phyloP scores from a whole-genome alignment of 2,888 invertebrate species.

The Aphrophora alni region DNA sequence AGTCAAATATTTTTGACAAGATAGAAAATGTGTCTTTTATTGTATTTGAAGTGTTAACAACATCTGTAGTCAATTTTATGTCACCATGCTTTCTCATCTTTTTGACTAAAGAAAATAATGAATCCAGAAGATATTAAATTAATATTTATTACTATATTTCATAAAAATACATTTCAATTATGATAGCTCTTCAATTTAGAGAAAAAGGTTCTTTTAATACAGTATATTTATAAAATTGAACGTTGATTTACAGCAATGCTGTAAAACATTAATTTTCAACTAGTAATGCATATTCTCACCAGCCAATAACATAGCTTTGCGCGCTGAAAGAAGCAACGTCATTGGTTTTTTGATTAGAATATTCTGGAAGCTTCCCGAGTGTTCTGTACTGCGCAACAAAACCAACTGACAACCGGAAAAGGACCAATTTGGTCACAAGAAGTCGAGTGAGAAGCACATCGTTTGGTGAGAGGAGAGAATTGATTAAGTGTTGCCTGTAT shows the following conservation, averaged over 20 bases:
- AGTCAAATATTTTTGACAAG: no score
- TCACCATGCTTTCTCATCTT: not conserved
- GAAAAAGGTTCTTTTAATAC: not conserved
- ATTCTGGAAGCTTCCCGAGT: not conserved
- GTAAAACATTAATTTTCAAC: no score
- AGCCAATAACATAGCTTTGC: not conserved
- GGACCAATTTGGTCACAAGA: not conserved
- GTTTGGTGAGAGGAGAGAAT: not conserved
- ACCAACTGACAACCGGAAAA: slow-evolving; percentile 2
- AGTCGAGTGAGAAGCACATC: not conserved
- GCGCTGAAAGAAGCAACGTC: not conserved
- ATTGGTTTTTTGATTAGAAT: not conserved
- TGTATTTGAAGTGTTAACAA: no score
- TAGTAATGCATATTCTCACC: not conserved
- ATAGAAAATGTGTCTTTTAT: not conserved
- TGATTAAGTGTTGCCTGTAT: not conserved
- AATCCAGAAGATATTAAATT: not conserved
- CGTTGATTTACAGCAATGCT: not conserved
- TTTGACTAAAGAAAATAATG: not conserved
- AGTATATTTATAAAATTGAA: not conserved
- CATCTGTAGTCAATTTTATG: no score
- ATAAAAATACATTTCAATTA: not conserved
- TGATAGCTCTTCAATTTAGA: not conserved
- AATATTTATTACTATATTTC: not conserved
- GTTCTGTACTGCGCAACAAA: not conserved